A percentile compares a stretch with the other conserved stretches of the same genome.
Conservation (phyloP, 2,888 invertebrate species). For the Phlogophora meticulosa region DNA sequence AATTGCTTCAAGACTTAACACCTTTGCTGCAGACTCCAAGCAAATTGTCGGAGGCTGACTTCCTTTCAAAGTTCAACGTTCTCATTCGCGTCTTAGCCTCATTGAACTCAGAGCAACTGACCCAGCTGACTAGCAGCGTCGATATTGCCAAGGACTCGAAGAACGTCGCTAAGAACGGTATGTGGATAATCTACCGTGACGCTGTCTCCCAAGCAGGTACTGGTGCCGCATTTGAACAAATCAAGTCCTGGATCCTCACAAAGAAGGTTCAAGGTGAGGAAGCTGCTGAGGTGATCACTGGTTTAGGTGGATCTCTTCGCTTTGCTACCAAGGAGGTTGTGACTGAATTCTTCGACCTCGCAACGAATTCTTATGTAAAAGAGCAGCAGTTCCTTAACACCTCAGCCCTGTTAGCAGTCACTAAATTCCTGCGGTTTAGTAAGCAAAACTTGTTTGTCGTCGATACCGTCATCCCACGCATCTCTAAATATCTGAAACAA, state of each 20-base stretch:
- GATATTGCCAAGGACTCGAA: slow-evolving; percentile 82
- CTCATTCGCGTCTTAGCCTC: slow-evolving; percentile 90
- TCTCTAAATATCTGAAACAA: slow-evolving; percentile 88
- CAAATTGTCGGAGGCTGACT: slow-evolving; percentile 89
- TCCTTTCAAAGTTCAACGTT: slow-evolving; percentile 92
- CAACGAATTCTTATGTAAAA: slow-evolving; percentile 87
- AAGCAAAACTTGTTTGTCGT: slow-evolving; percentile 89
- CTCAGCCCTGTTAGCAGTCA: slow-evolving; percentile 91
- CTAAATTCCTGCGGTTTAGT: slow-evolving; percentile 91
- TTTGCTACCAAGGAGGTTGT: slow-evolving; percentile 92
- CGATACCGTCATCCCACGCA: slow-evolving; percentile 91
- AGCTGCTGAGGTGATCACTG: slow-evolving; percentile 91
- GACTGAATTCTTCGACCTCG: slow-evolving; percentile 91
- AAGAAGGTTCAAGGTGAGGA: slow-evolving; percentile 90
- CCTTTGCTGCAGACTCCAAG: slow-evolving; percentile 91
- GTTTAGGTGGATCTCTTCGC: slow-evolving; percentile 88
- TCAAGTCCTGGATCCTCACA: slow-evolving; percentile 91
- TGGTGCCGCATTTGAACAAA: slow-evolving; percentile 91
- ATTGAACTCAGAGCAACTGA: slow-evolving; percentile 92
- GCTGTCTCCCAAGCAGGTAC: slow-evolving; percentile 93
- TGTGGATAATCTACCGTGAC: slow-evolving; percentile 92
- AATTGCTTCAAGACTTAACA: slow-evolving; percentile 90
- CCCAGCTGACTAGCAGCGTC: slow-evolving; percentile 87
- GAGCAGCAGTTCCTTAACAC: slow-evolving; percentile 89
- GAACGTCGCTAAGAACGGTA: slow-evolving; percentile 81